Base-by-base conservation (phyloP, 30 jellyfish, hydroid and myxozoan species). In the Sanderia malayensis region DNA sequence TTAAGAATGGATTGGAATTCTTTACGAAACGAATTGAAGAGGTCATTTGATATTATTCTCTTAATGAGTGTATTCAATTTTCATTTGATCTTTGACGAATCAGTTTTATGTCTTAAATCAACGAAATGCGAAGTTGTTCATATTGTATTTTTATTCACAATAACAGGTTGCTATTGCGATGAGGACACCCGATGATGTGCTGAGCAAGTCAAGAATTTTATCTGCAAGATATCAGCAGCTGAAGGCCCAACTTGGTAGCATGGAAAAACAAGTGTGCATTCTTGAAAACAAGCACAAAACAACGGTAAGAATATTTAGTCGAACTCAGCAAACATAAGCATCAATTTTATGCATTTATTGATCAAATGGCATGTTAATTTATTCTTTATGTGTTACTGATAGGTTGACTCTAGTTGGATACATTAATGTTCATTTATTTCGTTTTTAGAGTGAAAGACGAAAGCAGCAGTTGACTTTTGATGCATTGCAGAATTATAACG, bases 131-230 rank as follows among this genome's bases (percentile, higher is more conserved):
- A n/a, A n/a, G n/a, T n/a, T n/a, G n/a, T n/a, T n/a, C n/a, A n/a
- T n/a, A n/a, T n/a, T n/a, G n/a, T n/a, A n/a, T n/a, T n/a, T n/a
- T n/a, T n/a, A n/a, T n/a, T n/a, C n/a, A n/a, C n/a, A 24, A 9
- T 45, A 60, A 0, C 81, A 90, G 92, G 44, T 83, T 26, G 92
- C 73, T 46, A 24, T 83, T 8, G 94, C 86, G 3, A 96, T 83
- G 28, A 79, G 78, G 47, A 90, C 98, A 9, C 98, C 98, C 0
- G 41, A 68, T 20, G 98, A 90, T 18, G 44, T 90, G n/a, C 70
- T 90, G 1, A 46, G 76, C 67, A 68, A 71, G 44, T 90, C 98
- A 19, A 41, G 68, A 17, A 61, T 72, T 0, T 60, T 90, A 22
- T 84, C 98, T 18, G 84, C 74, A n/a, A 71, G 71, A 71, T 94